These are phyloP conservation scores for Cyaniris semiargus DNA, from an alignment of 2,888 invertebrate genomes.

Conservation along the genomic window DNA sequence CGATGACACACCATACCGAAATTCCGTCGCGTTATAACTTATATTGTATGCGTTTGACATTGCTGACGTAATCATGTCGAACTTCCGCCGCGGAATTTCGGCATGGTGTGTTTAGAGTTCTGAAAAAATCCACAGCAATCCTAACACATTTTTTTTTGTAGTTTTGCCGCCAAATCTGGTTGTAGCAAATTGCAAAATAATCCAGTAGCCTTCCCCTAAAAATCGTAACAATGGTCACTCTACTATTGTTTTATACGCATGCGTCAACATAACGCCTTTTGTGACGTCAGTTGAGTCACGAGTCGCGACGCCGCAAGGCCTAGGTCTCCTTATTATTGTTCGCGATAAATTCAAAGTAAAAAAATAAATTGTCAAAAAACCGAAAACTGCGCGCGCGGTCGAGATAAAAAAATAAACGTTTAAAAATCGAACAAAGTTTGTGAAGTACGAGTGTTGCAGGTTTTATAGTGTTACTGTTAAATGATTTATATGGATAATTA, in stretches of 20 bases:
- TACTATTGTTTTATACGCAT: conserved; percentile 54
- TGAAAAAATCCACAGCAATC: neutral
- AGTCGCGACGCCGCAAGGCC: conserved; percentile 55
- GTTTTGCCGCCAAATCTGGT: neutral
- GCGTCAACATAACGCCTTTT: conserved; percentile 62
- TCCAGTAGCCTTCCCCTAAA: neutral
- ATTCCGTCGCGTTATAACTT: too few species aligned
- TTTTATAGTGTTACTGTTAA: neutral
- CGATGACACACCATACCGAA: too few species aligned
- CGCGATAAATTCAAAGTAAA: neutral
- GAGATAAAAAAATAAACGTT: neutral
- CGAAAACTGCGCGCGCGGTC: neutral
- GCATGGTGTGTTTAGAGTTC: too few species aligned
- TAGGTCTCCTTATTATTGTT: conserved; percentile 35
- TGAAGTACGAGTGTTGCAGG: neutral
- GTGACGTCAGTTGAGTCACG: conserved; percentile 68
- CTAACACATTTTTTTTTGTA: neutral
- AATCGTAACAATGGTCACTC: neutral
- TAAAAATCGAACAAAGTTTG: neutral
- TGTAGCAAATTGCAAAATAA: neutral
- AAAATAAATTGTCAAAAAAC: neutral
- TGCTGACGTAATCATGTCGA: too few species aligned
- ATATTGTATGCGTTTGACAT: too few species aligned
- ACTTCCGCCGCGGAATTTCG: too few species aligned
- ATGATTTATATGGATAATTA: neutral